Evolutionary conservation across 2,888 invertebrate species (phyloP), one percentile per base, ranked within the genome.

Genomic region (Epinotia nisella): DNA sequence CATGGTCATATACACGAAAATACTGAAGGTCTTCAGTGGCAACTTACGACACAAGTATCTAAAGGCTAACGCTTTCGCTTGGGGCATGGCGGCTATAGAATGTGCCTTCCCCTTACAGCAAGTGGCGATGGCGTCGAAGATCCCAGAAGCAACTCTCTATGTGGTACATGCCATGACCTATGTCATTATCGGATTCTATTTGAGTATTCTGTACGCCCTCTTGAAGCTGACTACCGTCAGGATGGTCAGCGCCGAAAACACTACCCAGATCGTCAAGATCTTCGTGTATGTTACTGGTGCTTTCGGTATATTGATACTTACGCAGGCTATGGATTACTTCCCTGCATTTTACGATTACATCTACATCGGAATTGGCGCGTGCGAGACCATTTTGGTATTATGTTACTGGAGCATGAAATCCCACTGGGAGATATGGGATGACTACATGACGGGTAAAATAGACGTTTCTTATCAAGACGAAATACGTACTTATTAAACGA

Each of bases 361-460:
- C 7, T 69, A 41, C 51, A 39, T 60, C 9, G 19, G 21, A 11
- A 51, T 64, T 51, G 29, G 21, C 49, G 1, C 24, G 7, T 70
- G 15, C 39, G 53, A 55, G 13, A 7, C 41, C 21, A 17, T 61
- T 21, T 55, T 70, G 39, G 7, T 70, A 7, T 21, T n/a, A 13
- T 51, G 41, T 1, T 70, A 53, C 24, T 55, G 53, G 39, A 53
- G 53, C 10, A 70, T 70, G 69, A 70, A 70, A 70, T 24, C 61
- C 21, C 69, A 70, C 49, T 3, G 69, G 21, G 69, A 69, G 7
- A 21, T 68, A 13, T 68, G 68, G 68, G 51, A 59, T 19, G 68
- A 68, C 3, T 49, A 68, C n/a, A 13, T 59, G 39, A 69, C 53
- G 19, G 59, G 68, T n/a, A 69, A 29, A 24, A 49, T 17, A 35